Conservation (phyloP, 2,797 vertebrate genomes). For the Pampus argenteus region DNA sequence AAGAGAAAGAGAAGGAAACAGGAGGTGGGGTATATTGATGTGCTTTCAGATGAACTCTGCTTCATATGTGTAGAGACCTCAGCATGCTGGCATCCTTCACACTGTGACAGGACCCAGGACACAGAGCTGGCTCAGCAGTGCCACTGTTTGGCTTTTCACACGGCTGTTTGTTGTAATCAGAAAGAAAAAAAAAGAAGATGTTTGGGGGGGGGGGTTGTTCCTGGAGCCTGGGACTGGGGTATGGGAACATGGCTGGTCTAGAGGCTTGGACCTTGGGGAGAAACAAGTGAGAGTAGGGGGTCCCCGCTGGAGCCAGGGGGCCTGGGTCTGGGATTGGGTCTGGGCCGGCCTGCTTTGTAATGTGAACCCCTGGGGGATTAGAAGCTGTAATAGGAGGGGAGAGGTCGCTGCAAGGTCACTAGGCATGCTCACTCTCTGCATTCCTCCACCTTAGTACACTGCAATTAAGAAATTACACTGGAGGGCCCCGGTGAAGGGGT, state of each 20-base stretch:
- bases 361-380: constrained; percentile 87
- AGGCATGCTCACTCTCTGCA: constrained; percentile 84
- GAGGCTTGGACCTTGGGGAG: constrained; percentile 73
- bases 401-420: constrained; percentile 85
- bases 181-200: constrained; percentile 42
- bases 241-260: constrained; percentile 70
- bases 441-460: constrained; percentile 84
- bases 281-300: constrained; percentile 70
- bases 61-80: constrained; percentile 66
- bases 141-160: constrained; percentile 71
- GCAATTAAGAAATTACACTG: constrained; percentile 88
- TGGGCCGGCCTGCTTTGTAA: constrained; percentile 84
- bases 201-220: constrained; percentile 23
- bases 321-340: constrained; percentile 74
- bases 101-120: constrained; percentile 72
- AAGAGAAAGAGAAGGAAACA: constrained; percentile 71
- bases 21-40: constrained; percentile 70
- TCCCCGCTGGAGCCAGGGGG: constrained; percentile 72
- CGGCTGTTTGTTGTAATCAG: constrained; percentile 74
- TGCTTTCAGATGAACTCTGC: constrained; percentile 57
- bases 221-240: constrained; percentile 72
- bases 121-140: constrained; percentile 62
- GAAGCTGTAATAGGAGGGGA: constrained; percentile 81
- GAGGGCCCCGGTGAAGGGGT: constrained; percentile 75
- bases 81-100: constrained; percentile 69